Base-by-base conservation (phyloP, 2,888 invertebrate species). In the Tanytarsus gracilentus region DNA sequence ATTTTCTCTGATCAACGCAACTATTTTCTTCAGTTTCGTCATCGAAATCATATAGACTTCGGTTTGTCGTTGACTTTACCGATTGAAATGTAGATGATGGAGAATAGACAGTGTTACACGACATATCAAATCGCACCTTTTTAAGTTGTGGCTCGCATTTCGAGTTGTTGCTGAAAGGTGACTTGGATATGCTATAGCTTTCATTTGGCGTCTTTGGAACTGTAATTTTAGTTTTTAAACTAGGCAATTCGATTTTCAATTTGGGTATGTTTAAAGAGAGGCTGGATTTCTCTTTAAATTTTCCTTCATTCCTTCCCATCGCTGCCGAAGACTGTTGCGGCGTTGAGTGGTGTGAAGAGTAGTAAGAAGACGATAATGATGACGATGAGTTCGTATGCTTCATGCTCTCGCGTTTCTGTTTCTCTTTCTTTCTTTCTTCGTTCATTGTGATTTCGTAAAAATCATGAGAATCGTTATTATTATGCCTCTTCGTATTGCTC, bases 1-100 rank as follows among this genome's bases (percentile, higher is more conserved):
- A 73, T 0, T 73, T 73, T 44, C 69, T 70, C 62, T 73, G 63
- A 61, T 74, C 73, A 2, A 72, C 64, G 48, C 68, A 64, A 44
- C 66, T 58, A 21, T 48, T 5, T 30, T 23, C n/a, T 33, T 59
- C 48, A 29, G 27, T 14, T 50, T 44, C 60, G 11, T 50, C 25
- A 21, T 33, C 27, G 25, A 44, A 44, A 18, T 56, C 44, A 25
- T 40, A 53, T 44, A 21, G 14, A 21, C 18, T 21, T 44, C 16
- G n/a, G 21, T n/a, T n/a, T n/a, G n/a, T n/a, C n/a, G 7, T 11
- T 7, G 30, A 9, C 11, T 11, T 30, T 30, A 9, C 11, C 30
- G 30, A 30, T 30, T 11, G 9, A 30, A 9, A 9, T 30, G 7
- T 30, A 30, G 7, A 9, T 30, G 36, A 36, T n/a, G 36, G 16